Base-by-base conservation (phyloP, 1,140 invertebrate species). In the Drosophila carrolli region DNA sequence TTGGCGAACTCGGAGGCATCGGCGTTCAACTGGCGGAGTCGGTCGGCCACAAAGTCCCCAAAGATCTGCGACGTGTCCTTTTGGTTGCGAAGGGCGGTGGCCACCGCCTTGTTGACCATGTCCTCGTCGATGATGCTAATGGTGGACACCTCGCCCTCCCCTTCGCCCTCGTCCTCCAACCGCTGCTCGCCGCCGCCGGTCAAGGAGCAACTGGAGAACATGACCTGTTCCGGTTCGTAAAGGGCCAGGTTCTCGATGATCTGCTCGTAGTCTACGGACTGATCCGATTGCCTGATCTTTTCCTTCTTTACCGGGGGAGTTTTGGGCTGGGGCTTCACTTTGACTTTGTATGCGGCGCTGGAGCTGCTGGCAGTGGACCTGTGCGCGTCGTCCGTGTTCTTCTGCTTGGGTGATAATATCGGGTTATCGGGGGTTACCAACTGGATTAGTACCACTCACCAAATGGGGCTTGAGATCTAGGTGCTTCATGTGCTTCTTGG, bases 31-130 rank as follows among this genome's bases (percentile, higher is more conserved):
- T 70, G 56, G 0, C 83, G 80, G 10, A 88, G 48, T 29, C 83
- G 80, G 75, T 88, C 83, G 35, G 83, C 83, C 14, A 88, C 84
- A 80, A 88, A 88, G 40, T 88, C 83, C 0, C 83, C 83, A 35
- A 88, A 88, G 16, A 88, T 66, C 71, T 88, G 83, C 4, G 83
- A 16, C 4, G 83, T 56, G 23, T 86, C 82, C 41, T 61, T 82
- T 0, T 83, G 56, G 16, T 56, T 66, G 1, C 63, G 65, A 0
- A 88, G 29, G 2, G 83, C 83, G 35, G 10, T 50, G 10, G 83
- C 59, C 10, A 86, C 79, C 9, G 82, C 82, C 53, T 88, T 88
- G 44, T 77, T 79, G 1, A 86, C 81, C 59, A 82, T 72, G 11
- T 88, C 83, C 32, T 85, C 81, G 41, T 85, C 78, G 2, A 77